Evolutionary conservation across 1,140 invertebrate genomes (phyloP).

Genomic region (Xylocopa sonorina): DNA sequence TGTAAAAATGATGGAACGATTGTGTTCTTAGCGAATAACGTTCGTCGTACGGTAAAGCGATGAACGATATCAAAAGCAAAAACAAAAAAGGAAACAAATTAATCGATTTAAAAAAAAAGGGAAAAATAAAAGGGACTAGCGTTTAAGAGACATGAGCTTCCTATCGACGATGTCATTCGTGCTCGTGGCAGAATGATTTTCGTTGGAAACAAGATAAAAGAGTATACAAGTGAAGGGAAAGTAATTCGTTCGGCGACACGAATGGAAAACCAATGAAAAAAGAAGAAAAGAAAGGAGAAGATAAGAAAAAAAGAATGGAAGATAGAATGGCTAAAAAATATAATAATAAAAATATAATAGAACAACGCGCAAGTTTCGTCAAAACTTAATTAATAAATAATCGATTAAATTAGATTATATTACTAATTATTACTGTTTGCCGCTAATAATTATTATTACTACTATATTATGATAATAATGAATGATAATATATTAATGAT

Average conservation of each 20-base stretch:
- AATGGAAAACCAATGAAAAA: constrained; percentile 39
- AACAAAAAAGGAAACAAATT: not conserved
- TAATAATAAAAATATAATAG: constrained; percentile 56
- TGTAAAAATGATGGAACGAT: constrained; percentile 19
- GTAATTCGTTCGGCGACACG: constrained; percentile 24
- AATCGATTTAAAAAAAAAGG: not conserved
- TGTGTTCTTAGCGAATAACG: not conserved
- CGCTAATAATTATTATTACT: constrained; percentile 65
- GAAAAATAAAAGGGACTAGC: constrained; percentile 32
- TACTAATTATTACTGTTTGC: constrained; percentile 77
- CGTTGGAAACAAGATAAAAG: not conserved
- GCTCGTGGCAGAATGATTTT: constrained; percentile 4
- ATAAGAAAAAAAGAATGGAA: constrained; percentile 27
- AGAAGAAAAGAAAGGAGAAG: constrained; percentile 44
- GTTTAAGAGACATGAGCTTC: constrained; percentile 10
- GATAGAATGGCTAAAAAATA: not conserved
- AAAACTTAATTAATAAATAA: constrained; percentile 83
- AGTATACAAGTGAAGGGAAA: not conserved
- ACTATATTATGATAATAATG: constrained; percentile 79
- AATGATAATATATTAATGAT: constrained; percentile 83
- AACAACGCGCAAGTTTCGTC: constrained; percentile 72
- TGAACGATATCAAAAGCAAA: constrained; percentile 3
- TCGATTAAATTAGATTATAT: constrained; percentile 82
- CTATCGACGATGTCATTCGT: not conserved
- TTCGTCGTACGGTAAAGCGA: constrained; percentile 1